Percentiles rank a stretch among this genome's conserved stretches.
Evolutionary conservation across 1,140 invertebrate genomes (phyloP).

Genomic region (Samia ricini): DNA sequence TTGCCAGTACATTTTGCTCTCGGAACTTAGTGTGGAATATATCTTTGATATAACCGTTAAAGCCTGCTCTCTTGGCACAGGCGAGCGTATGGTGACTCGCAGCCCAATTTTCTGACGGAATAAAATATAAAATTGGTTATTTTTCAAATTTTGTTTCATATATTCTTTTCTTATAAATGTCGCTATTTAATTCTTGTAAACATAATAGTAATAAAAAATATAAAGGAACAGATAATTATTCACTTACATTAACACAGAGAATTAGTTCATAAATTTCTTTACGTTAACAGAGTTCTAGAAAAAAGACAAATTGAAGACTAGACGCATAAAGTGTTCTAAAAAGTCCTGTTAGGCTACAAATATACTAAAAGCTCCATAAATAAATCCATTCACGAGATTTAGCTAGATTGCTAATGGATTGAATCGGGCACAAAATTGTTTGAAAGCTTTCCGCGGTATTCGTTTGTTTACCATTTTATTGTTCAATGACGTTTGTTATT

Average conservation of each 20-base stretch:
- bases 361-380: conserved; percentile 9
- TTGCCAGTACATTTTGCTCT: background rate
- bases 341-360: background rate
- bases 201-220: too few species aligned
- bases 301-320: background rate
- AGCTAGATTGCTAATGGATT: conserved; percentile 8
- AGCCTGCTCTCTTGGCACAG: conserved; percentile 40
- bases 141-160: too few species aligned
- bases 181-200: too few species aligned
- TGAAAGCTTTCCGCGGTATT: conserved; percentile 7
- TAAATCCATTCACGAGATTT: conserved; percentile 6
- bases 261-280: too few species aligned
- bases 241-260: too few species aligned
- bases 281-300: background rate
- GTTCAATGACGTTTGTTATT: background rate
- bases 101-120: background rate
- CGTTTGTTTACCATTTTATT: conserved; percentile 5
- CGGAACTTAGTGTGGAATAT: conserved; percentile 36
- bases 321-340: background rate
- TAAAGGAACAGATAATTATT: too few species aligned
- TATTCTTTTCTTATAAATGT: too few species aligned
- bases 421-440: conserved; percentile 7
- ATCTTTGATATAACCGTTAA: conserved; percentile 48
- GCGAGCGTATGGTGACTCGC: conserved; percentile 5
- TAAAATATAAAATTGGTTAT: background rate